Base-by-base conservation (phyloP, 2,113 vertebrate genomes). In the Chaetops frenatus region DNA sequence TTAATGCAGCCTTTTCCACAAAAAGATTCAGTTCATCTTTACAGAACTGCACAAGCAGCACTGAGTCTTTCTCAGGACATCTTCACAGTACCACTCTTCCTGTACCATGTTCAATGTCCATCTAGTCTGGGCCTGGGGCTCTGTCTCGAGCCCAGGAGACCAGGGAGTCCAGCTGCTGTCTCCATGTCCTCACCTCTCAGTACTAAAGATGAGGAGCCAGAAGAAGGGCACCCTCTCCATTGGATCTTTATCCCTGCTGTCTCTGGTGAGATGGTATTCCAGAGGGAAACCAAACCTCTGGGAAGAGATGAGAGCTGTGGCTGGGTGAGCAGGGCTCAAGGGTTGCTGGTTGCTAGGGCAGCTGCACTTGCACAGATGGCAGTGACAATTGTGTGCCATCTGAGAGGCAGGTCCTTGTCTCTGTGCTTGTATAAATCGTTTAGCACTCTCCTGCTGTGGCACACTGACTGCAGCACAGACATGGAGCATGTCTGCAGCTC, bases 81-180 rank as follows among this genome's bases (percentile, higher is more conserved):
- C 10, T 74, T 71, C 51, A 18, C 3, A 23, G 10, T 27, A 5
- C 8, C 3, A 1, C 20, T n/a, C 36, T 21, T 76, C 6, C 20
- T 62, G 27, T 33, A 42, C 11, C 6, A 12, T 36, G 15, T 58
- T 76, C 38, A 51, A 0, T 29, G n/a, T 44, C 14, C 27, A 28
- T 53, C 36, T 31, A 42, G 4, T 44, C n/a, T 73, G 64, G 14
- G 7, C 15, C 40, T 42, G 13, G 16, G 31, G 5, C 15, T 61
- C 50, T 35, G 2, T 35, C 50, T 77, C 0, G 0, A 81, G 44
- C 27, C 23, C 33, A 35, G 8, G 1, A 86, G 29, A 42, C 12
- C 35, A 47, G 18, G 9, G 3, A 77, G 7, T 12, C 11, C 40
- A 73, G 7, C 10, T 77, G 48, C 25, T 11, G 4, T 13, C 11